Evolutionary conservation across 2,113 vertebrate species (phyloP).

Genomic region (Malurus elegans): DNA sequence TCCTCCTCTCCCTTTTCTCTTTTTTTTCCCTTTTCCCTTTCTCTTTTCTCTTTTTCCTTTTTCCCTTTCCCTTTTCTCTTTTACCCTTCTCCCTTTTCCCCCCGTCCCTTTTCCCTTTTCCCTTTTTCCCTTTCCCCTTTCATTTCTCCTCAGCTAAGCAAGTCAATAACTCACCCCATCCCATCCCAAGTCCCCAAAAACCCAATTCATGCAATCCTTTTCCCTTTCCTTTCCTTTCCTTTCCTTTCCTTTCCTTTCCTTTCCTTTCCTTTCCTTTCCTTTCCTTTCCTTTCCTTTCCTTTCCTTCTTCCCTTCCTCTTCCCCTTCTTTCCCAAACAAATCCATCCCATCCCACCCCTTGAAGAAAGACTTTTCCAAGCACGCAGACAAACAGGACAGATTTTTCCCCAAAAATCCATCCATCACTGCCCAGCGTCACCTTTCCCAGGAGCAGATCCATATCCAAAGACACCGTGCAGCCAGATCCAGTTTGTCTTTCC

Average conservation of each 20-base stretch:
- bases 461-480: rapidly evolving
- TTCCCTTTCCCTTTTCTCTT: too few species aligned
- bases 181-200: not conserved
- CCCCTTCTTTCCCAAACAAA: not conserved
- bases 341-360: not conserved
- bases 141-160: not conserved
- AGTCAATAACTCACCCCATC: not conserved
- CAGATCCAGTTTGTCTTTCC: not conserved
- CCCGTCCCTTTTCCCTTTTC: rapidly evolving
- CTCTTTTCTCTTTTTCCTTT: rapidly evolving
- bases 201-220: not conserved
- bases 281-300: too few species aligned
- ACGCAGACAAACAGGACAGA: not conserved
- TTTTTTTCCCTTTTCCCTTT: rapidly evolving
- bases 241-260: rapidly evolving
- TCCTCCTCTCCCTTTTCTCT: rapidly evolving
- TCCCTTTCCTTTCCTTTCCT: rapidly evolving
- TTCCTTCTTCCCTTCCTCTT: not conserved
- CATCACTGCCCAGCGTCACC: rapidly evolving
- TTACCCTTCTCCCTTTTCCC: not conserved
- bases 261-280: too few species aligned
- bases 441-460: rapidly evolving
- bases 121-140: not conserved
- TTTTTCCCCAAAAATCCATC: not conserved
- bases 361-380: not conserved